Conservation (phyloP, 2,113 vertebrate genomes). For the Orientallactaga bullata region DNA sequence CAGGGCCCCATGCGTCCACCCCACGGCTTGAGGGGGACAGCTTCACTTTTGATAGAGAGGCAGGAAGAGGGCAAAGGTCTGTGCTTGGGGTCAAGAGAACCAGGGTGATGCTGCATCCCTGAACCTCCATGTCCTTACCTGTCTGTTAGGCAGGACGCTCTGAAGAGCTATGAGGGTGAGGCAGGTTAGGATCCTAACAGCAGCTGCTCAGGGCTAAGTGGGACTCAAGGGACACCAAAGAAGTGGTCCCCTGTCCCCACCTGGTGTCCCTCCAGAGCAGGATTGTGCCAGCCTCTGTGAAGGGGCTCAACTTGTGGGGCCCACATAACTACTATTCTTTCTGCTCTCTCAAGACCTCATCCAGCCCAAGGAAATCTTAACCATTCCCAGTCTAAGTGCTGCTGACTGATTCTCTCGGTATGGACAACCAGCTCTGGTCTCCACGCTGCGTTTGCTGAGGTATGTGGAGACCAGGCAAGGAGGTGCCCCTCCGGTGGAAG, state of each 20-base stretch:
- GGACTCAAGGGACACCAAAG: neutral
- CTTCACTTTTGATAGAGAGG: neutral
- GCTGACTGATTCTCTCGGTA: neutral
- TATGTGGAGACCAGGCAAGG: neutral
- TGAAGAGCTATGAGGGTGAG: neutral
- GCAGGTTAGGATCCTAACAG: rapidly evolving
- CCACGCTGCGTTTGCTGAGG: rapidly evolving
- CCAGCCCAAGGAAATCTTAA: neutral
- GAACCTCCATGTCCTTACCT: neutral
- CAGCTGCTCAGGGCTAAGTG: neutral
- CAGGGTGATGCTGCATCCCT: neutral
- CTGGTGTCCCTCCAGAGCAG: neutral
- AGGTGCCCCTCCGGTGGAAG: neutral
- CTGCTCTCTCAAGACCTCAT: neutral
- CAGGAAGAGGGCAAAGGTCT: neutral
- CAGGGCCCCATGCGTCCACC: neutral
- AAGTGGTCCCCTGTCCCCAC: too few species aligned
- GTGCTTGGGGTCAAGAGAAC: neutral
- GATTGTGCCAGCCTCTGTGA: neutral
- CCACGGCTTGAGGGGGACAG: neutral
- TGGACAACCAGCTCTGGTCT: neutral
- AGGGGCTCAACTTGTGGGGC: neutral
- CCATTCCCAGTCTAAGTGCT: neutral
- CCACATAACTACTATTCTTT: neutral
- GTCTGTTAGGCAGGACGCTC: neutral